These are phyloP conservation scores for Caenorhabditis wallacei DNA, from an alignment of 2,888 invertebrate species.

Conservation along the genomic window DNA sequence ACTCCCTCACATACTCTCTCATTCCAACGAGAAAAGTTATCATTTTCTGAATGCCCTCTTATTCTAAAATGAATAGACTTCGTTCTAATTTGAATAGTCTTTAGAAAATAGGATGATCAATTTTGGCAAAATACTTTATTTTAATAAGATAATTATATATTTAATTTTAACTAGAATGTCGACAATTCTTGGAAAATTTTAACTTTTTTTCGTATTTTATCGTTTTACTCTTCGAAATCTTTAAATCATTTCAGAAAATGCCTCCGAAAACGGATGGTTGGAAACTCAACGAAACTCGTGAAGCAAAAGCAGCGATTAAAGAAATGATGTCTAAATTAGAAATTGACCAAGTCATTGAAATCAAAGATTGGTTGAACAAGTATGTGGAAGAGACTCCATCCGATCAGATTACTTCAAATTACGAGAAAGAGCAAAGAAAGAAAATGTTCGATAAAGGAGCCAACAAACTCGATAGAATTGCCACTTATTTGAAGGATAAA, in stretches of 20 bases:
- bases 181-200: too few species aligned
- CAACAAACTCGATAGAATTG: constrained; percentile 39
- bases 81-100: too few species aligned
- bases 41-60: too few species aligned
- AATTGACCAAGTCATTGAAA: constrained; percentile 46
- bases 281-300: constrained; percentile 3
- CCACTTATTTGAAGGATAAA: constrained; percentile 40
- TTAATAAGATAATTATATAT: too few species aligned
- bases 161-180: too few species aligned
- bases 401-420: constrained; percentile 7
- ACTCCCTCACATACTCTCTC: neutral
- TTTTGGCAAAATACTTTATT: too few species aligned
- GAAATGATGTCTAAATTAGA: constrained; percentile 40
- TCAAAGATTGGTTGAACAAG: constrained; percentile 40
- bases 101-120: too few species aligned
- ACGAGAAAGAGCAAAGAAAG: constrained; percentile 34
- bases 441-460: constrained; percentile 25
- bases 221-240: neutral
- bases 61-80: too few species aligned
- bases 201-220: neutral
- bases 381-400: constrained; percentile 40
- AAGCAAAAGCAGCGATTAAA: constrained; percentile 42
- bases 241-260: constrained; percentile 40
- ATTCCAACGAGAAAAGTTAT: neutral
- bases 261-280: neutral